A percentile compares a stretch with the other conserved stretches of the same genome.
Evolutionary conservation across 2,888 invertebrate species (phyloP).

Genomic region (Dynastes grantii): DNA sequence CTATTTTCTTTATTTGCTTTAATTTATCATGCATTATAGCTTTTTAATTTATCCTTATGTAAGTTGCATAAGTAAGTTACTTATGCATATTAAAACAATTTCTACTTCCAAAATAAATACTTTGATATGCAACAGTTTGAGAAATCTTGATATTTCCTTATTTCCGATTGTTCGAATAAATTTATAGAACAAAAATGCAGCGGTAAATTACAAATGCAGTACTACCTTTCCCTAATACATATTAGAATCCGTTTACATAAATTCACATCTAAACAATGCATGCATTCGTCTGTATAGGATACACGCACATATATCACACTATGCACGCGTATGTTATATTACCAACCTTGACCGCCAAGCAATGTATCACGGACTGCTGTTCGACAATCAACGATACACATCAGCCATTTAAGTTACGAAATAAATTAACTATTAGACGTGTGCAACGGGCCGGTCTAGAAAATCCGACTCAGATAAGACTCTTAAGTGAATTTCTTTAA

Average conservation of each 20-base stretch:
- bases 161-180: background rate
- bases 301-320: slow-evolving; percentile 21
- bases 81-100: no score
- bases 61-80: no score
- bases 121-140: no score
- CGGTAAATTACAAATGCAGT: no score
- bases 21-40: no score
- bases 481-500: slow-evolving; percentile 40
- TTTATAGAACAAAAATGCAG: no score
- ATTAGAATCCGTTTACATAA: slow-evolving; percentile 4
- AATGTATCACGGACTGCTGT: slow-evolving; percentile 38
- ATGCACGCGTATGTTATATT: slow-evolving; percentile 17
- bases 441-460: slow-evolving; percentile 34
- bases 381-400: slow-evolving; percentile 38
- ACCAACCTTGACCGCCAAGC: slow-evolving; percentile 40
- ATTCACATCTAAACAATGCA: slow-evolving; percentile 10
- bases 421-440: slow-evolving; percentile 39
- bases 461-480: slow-evolving; percentile 30
- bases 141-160: background rate
- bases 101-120: no score
- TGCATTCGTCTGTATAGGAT: slow-evolving; percentile 11
- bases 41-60: no score
- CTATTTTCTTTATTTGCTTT: no score
- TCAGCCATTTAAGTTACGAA: slow-evolving; percentile 40
- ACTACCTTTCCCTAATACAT: no score